These are phyloP conservation scores for Falco biarmicus DNA, from an alignment of 2,797 vertebrate species.

Conservation along the genomic window DNA sequence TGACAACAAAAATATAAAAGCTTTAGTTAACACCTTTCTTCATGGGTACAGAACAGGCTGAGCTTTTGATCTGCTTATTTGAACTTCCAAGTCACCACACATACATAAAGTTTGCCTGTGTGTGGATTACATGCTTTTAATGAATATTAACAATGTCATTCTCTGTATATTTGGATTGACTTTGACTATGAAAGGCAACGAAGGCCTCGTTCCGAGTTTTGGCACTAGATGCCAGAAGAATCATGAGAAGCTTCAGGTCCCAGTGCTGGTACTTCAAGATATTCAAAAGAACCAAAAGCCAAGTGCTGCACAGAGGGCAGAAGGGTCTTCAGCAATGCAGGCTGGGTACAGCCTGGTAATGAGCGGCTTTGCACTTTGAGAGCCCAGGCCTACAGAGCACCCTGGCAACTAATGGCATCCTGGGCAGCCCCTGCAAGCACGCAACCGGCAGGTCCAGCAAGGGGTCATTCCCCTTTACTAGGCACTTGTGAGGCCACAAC, in stretches of 20 bases:
- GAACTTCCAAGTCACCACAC: neutral
- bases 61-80: constrained; percentile 46
- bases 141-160: neutral
- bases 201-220: neutral
- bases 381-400: neutral
- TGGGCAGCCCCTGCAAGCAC: neutral
- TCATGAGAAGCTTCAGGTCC: neutral
- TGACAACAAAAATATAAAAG: constrained; percentile 44
- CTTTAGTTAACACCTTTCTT: constrained; percentile 7
- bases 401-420: neutral
- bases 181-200: neutral
- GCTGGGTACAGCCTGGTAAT: neutral
- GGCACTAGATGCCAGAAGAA: neutral
- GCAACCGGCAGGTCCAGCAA: neutral
- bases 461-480: neutral
- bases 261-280: neutral
- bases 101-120: neutral
- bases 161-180: neutral
- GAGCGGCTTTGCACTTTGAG: fast-evolving
- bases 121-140: neutral
- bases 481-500: neutral
- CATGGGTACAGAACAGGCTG: neutral
- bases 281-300: neutral
- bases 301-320: neutral
- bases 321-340: neutral